Base-by-base conservation (phyloP, 2,113 vertebrate genomes). In the Ahaetulla prasina region DNA sequence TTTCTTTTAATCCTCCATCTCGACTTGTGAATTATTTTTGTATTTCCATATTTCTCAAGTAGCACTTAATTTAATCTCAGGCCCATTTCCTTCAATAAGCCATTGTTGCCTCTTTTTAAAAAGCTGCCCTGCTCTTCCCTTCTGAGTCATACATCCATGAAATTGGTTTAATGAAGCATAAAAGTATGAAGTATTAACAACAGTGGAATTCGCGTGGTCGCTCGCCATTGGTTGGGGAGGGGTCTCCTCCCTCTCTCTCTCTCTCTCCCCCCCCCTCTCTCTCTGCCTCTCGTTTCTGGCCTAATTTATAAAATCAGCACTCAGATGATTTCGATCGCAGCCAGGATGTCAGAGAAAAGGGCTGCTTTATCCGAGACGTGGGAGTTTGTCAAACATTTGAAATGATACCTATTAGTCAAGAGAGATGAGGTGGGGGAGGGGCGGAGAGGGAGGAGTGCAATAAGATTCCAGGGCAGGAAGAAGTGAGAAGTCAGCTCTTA, bases 111-210 rank as follows among this genome's bases (percentile, higher is more conserved):
- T 97, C 98, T 97, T 98, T 57, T 98, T 97, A 98, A 98, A 80
- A 16, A 89, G 92, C 74, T 39, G 98, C 98, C 97, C 98, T 98
- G 98, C 98, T 99, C 99, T 98, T 98, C 99, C 98, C 99, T 85
- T 98, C 99, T 98, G 99, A 98, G 98, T 99, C 99, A 99, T 98
- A 98, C 99, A 98, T 97, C 98, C 99, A 98, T 99, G 99, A 99
- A 99, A 99, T 99, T 99, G 99, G 99, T 99, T 99, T 99, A 99
- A 99, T 99, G 99, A 99, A 99, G 98, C 99, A 99, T 98, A 99
- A 99, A 99, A 98, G 98, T 99, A 99, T 99, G 99, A 98, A 98
- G 98, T 98, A 99, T 99, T 98, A 99, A 98, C 98, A 98, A 99
- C 98, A 98, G 98, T 98, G 98, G 98, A 98, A 99, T 98, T 99